Evolutionary conservation across 2,113 vertebrate species (phyloP).

Genomic region (Saguinus midas): DNA sequence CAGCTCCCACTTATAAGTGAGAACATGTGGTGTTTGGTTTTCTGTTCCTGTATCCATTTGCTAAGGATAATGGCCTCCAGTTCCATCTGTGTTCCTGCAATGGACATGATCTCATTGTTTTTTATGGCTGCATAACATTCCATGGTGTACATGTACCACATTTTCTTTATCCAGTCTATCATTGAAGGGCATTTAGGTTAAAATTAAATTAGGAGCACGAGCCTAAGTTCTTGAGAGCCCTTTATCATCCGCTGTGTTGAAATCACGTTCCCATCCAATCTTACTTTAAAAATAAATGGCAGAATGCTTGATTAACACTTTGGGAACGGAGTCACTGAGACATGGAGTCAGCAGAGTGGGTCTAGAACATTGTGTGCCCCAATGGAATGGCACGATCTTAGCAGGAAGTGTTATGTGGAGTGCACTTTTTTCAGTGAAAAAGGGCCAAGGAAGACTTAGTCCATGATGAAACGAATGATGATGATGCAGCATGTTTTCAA

Average conservation of each 20-base stretch:
- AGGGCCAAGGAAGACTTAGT: background rate
- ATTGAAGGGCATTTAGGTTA: too few relatives aligned
- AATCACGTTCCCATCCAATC: background rate
- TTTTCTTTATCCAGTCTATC: too few relatives aligned
- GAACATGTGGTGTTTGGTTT: too few relatives aligned
- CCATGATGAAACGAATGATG: background rate
- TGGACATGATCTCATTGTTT: too few relatives aligned
- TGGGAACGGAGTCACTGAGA: background rate
- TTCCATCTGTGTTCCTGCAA: too few relatives aligned
- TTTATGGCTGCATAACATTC: too few relatives aligned
- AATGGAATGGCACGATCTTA: background rate
- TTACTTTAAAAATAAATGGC: background rate
- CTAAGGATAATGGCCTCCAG: too few relatives aligned
- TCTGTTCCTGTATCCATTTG: too few relatives aligned
- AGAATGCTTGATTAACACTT: background rate
- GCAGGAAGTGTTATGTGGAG: background rate
- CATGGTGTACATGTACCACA: too few relatives aligned
- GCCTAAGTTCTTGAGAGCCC: background rate
- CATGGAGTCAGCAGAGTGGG: rapidly evolving
- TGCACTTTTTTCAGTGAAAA: background rate
- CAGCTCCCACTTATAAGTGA: too few relatives aligned
- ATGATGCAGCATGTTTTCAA: background rate
- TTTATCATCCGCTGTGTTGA: background rate
- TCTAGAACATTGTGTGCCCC: background rate
- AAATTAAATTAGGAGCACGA: background rate